Evolutionary conservation across 2,113 vertebrate species (phyloP).

Genomic region (Sorex fumeus): DNA sequence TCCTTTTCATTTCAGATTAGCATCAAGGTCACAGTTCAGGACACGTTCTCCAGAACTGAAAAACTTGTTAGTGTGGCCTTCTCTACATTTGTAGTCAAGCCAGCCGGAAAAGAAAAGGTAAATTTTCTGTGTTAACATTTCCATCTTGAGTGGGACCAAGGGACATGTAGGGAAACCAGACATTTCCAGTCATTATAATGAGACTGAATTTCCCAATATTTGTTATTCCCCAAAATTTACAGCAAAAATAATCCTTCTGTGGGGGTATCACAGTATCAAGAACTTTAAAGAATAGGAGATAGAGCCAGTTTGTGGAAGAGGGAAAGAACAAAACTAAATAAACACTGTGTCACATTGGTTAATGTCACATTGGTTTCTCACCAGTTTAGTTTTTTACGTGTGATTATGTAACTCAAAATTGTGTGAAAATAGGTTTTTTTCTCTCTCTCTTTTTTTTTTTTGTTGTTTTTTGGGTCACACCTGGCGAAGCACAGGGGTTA

Average conservation of each 20-base stretch:
- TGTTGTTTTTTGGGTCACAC: no score
- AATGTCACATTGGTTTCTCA: background rate
- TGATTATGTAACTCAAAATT: conserved; percentile 52
- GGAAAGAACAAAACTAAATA: background rate
- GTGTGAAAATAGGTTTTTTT: conserved; percentile 13
- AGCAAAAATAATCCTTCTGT: background rate
- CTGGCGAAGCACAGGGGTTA: no score
- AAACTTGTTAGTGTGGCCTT: conserved; percentile 90
- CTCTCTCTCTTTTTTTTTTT: no score
- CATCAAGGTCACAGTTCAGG: conserved; percentile 89
- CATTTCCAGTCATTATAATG: conserved; percentile 35
- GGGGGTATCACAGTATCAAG: background rate
- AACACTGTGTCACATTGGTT: background rate
- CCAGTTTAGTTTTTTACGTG: conserved; percentile 47
- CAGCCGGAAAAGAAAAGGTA: conserved; percentile 88
- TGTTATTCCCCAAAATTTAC: background rate
- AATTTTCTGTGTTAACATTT: background rate
- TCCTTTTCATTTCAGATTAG: conserved; percentile 87
- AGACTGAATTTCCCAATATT: background rate
- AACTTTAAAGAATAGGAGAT: background rate
- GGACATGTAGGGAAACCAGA: background rate
- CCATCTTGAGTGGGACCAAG: background rate
- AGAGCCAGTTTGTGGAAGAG: conserved; percentile 35
- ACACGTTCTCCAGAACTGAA: conserved; percentile 84
- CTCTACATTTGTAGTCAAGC: conserved; percentile 90